Evolutionary conservation across 1,140 invertebrate species (phyloP).

Genomic region (Micrasema longulum): DNA sequence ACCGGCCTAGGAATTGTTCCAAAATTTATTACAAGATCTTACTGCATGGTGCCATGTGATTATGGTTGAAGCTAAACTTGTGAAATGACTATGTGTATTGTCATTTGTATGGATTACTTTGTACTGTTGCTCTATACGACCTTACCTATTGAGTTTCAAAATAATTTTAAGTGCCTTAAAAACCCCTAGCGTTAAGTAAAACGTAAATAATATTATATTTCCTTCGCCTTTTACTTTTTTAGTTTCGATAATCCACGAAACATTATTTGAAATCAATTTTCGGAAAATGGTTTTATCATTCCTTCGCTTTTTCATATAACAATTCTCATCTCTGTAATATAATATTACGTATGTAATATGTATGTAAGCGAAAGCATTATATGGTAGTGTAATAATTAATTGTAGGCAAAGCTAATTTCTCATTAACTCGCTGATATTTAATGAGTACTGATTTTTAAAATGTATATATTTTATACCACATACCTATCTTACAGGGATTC

Average conservation of each 20-base stretch:
- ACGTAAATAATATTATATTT: background rate
- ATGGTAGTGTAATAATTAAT: too few species aligned
- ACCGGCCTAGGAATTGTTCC: slow-evolving; percentile 13
- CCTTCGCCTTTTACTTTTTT: background rate
- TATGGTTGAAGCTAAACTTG: background rate
- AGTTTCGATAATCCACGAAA: too few species aligned
- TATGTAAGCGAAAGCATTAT: too few species aligned
- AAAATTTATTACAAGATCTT: slow-evolving; percentile 37
- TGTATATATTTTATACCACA: slow-evolving; percentile 10
- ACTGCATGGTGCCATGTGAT: slow-evolving; percentile 23
- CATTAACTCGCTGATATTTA: background rate
- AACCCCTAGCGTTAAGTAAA: slow-evolving; percentile 31
- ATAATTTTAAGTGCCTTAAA: slow-evolving; percentile 45
- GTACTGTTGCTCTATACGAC: slow-evolving; percentile 27
- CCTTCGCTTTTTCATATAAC: slow-evolving; percentile 2
- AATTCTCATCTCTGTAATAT: background rate
- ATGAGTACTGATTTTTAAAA: background rate
- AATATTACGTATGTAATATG: slow-evolving; percentile 6
- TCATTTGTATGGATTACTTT: slow-evolving; percentile 25
- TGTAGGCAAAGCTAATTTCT: too few species aligned
- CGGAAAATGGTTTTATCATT: slow-evolving; percentile 23
- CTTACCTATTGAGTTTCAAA: slow-evolving; percentile 16
- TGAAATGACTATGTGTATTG: slow-evolving; percentile 17
- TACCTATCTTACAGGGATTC: slow-evolving; percentile 20
- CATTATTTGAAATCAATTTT: slow-evolving; percentile 3